Conservation (phyloP, 1,140 invertebrate genomes). For the Lordiphosa clarofinis region DNA sequence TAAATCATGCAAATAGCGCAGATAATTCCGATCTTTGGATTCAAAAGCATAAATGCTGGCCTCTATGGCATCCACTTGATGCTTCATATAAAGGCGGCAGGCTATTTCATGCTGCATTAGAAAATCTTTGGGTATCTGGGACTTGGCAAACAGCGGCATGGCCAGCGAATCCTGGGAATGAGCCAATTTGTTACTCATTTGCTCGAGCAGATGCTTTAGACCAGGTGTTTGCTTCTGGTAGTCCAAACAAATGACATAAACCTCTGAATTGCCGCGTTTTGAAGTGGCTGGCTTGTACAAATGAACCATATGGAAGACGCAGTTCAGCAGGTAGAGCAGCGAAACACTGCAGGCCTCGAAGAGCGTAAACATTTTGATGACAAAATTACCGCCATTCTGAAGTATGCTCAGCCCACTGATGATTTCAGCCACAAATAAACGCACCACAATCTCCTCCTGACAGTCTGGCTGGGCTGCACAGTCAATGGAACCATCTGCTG, state of each 20-base stretch:
- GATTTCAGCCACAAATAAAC: conserved; percentile 91
- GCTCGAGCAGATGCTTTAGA: conserved; percentile 32
- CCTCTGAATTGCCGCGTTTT: conserved; percentile 96
- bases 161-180: conserved; percentile 59
- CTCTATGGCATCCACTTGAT: conserved; percentile 84
- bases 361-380: conserved; percentile 96
- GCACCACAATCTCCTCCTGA: conserved; percentile 89
- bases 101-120: conserved; percentile 85
- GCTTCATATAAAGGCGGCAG: conserved; percentile 83
- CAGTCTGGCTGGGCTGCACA: conserved; percentile 90
- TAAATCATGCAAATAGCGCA: conserved; percentile 80
- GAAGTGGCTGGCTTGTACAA: conserved; percentile 94
- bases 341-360: conserved; percentile 91
- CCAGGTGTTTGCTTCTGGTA: conserved; percentile 35
- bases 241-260: conserved; percentile 89
- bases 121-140: conserved; percentile 85
- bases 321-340: conserved; percentile 89
- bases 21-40: conserved; percentile 80
- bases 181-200: conserved; percentile 65
- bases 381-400: conserved; percentile 86
- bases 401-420: conserved; percentile 87
- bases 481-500: conserved; percentile 96
- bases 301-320: conserved; percentile 83
- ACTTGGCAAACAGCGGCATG: conserved; percentile 83
- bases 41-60: conserved; percentile 84